These are phyloP conservation scores for Ibidorhyncha struthersii DNA, from an alignment of 2,113 vertebrate species.

Conservation along the genomic window DNA sequence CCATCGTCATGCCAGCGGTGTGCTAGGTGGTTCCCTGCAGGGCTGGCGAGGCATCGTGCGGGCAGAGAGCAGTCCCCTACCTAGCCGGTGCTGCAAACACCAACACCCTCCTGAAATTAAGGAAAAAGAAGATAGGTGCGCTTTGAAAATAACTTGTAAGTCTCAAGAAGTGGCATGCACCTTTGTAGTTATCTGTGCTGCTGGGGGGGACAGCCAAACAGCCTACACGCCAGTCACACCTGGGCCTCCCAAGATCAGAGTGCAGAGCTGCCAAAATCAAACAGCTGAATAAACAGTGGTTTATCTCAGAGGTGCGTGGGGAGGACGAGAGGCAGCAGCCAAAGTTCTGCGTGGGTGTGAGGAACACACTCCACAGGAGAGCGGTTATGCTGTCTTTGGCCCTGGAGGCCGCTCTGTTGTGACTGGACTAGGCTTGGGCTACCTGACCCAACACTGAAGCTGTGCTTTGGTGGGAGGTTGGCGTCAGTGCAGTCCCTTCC, in stretches of 20 bases:
- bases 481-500: fast-evolving
- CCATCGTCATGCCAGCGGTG: fast-evolving
- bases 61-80: neutral
- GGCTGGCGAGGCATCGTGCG: fast-evolving
- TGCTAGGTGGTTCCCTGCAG: fast-evolving
- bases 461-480: neutral
- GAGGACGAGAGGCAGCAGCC: neutral
- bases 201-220: fast-evolving
- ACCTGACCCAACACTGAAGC: neutral
- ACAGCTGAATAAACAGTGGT: neutral
- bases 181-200: neutral
- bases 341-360: neutral
- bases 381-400: fast-evolving
- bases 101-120: neutral
- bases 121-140: neutral
- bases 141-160: neutral
- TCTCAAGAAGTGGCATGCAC: neutral
- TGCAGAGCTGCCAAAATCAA: neutral
- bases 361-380: fast-evolving
- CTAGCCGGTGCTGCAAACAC: neutral
- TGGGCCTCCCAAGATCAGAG: neutral
- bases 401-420: neutral
- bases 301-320: neutral
- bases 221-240: fast-evolving
- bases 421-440: neutral